Base-by-base conservation (phyloP, 2,888 invertebrate genomes). In the Cephus runcator region DNA sequence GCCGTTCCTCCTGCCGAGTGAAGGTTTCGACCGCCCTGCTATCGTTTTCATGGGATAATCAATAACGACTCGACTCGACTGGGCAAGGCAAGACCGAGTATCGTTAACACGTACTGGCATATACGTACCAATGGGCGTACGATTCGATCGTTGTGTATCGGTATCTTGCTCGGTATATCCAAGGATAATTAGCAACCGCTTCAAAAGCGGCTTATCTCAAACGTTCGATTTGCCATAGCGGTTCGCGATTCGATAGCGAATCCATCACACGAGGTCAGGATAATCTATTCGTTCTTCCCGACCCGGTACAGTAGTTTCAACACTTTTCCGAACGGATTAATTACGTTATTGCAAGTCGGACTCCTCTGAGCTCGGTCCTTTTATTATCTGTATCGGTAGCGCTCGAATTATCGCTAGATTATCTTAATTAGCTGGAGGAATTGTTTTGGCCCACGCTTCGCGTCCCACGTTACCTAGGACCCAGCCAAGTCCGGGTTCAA, bases 341-440 rank as follows among this genome's bases (percentile, higher is more conserved):
- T 56, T 56, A 56, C 56, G 23, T 56, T 56, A 56, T 56, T 9
- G 56, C 9, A 0, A 23, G 9, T 56, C 56, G 23, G 56, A 56
- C 9, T 56, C 56, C 9, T 9, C 15, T 4, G 40, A 40, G 15
- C 40, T 40, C 56, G 23, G 9, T 56, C 23, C 15, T 56, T 1
- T 56, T 56, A 23, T 56, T 56, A 56, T 23, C 23, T 23, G 56
- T 56, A 56, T 56, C 56, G 23, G 56, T 56, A 23, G 56, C 33
- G 31, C 12, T 33, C 71, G 33, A 85, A 88, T 86, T 87, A 89
- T 89, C 87, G 85, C 81, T 81, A 86, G 88, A 90, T 90, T 89
- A 89, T 88, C 90, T 89, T 90, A 90, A 90, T 90, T 90, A 90
- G 88, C 86, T 15, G 82, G 34, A 85, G 83, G 85, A 85, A 90